phyloP scores from a whole-genome alignment of 2,113 vertebrate genomes.

The Epinephelus cyanopodus region DNA sequence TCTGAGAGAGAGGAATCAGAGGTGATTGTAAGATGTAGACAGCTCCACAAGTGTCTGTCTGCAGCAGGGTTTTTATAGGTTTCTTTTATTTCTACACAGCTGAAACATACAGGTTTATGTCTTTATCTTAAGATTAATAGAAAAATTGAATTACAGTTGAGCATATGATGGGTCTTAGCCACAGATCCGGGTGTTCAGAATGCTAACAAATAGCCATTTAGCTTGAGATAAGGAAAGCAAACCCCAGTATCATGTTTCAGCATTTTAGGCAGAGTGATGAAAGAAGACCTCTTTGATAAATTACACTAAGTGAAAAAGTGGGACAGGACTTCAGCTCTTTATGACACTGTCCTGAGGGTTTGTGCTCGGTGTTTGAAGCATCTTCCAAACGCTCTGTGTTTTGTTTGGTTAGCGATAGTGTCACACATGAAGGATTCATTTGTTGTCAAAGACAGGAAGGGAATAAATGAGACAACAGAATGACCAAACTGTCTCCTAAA shows the following conservation, averaged over 20 bases:
- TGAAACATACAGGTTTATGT: not conserved
- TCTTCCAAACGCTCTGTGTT: conserved; percentile 41
- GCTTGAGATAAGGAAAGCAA: conserved; percentile 1
- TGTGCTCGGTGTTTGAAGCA: conserved; percentile 30
- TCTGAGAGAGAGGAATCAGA: conserved; percentile 44
- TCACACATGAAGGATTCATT: conserved; percentile 11
- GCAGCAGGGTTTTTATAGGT: not conserved
- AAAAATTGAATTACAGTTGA: not conserved
- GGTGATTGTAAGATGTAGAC: conserved; percentile 18
- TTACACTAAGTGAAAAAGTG: conserved; percentile 22
- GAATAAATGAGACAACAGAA: conserved; percentile 25
- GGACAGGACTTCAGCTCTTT: conserved; percentile 19
- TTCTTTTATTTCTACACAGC: not conserved
- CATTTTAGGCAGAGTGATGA: conserved; percentile 21
- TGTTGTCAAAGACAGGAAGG: conserved; percentile 5
- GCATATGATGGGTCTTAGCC: not conserved
- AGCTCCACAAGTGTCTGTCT: conserved; percentile 3
- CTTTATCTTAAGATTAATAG: not conserved
- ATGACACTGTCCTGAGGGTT: conserved; percentile 17
- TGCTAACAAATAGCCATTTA: not conserved
- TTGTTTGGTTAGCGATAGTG: conserved; percentile 17
- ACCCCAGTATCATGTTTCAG: not conserved
- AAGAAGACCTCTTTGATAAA: conserved; percentile 19
- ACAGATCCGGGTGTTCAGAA: not conserved
- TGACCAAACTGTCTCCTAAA: not conserved